Evolutionary conservation across 2,113 vertebrate genomes (phyloP).

Genomic region (Rostratula benghalensis): DNA sequence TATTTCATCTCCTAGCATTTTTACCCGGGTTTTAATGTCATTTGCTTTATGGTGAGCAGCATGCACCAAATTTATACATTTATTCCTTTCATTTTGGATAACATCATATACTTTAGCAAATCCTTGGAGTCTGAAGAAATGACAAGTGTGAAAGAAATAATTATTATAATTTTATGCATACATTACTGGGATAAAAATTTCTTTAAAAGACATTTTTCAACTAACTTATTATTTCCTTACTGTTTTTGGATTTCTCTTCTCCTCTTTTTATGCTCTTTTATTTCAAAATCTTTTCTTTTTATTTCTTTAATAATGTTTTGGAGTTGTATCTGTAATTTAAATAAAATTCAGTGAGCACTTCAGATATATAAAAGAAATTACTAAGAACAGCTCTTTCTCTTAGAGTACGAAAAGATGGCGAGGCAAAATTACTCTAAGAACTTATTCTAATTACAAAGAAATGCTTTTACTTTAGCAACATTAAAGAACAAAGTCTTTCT

Average conservation of each 20-base stretch:
- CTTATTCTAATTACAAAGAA: not conserved
- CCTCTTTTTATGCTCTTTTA: conserved; percentile 81
- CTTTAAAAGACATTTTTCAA: not conserved
- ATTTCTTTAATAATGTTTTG: conserved; percentile 79
- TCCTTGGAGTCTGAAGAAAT: conserved; percentile 78
- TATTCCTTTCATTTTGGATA: conserved; percentile 84
- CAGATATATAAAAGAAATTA: not conserved
- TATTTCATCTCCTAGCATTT: conserved; percentile 81
- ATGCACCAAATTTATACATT: conserved; percentile 82
- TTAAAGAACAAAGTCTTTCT: not conserved
- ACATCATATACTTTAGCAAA: conserved; percentile 77
- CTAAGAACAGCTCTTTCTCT: not conserved
- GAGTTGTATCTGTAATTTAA: conserved; percentile 81
- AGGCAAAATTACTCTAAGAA: not conserved
- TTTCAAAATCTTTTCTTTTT: conserved; percentile 82
- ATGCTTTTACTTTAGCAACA: not conserved
- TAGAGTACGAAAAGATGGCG: not conserved
- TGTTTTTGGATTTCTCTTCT: conserved; percentile 77
- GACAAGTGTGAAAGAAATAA: conserved; percentile 7
- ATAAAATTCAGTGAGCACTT: conserved; percentile 1
- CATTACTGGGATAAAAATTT: not conserved
- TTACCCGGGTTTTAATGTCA: conserved; percentile 79
- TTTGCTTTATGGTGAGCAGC: conserved; percentile 77
- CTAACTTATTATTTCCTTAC: conserved; percentile 73
- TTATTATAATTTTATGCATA: not conserved